Percentiles rank a stretch among this genome's conserved stretches.
These are phyloP conservation scores for Cremastinae sp. DNA, from an alignment of 2,888 invertebrate species.

Conservation along the genomic window DNA sequence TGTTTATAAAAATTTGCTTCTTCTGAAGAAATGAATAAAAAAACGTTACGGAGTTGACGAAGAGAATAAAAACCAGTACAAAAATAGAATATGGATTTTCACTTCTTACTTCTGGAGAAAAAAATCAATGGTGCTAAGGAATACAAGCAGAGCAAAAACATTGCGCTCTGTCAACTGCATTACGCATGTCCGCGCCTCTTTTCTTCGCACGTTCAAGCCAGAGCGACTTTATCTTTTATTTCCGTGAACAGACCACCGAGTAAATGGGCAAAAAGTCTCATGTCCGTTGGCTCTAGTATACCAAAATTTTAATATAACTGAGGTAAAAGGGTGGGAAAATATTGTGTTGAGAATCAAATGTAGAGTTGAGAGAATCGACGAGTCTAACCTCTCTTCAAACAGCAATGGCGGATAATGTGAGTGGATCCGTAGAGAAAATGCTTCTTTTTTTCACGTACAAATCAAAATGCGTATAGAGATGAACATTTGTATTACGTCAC, in stretches of 20 bases:
- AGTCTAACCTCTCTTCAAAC: slow-evolving; percentile 35
- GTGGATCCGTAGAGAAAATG: slow-evolving; percentile 45
- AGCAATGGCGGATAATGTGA: slow-evolving; percentile 64
- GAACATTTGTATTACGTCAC: slow-evolving; percentile 25
- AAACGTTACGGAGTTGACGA: background rate
- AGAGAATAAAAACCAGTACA: background rate
- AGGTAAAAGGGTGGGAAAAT: background rate
- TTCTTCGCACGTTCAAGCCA: slow-evolving; percentile 34
- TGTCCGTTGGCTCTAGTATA: background rate
- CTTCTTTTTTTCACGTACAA: too few species aligned
- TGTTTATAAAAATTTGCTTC: background rate
- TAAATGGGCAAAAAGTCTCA: slow-evolving; percentile 24
- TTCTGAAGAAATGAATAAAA: background rate
- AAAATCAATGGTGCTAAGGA: slow-evolving; percentile 45
- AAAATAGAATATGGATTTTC: background rate
- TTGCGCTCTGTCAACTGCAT: slow-evolving; percentile 29
- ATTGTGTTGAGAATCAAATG: slow-evolving; percentile 39
- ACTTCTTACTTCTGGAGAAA: background rate
- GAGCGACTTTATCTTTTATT: slow-evolving; percentile 22
- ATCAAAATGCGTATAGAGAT: slow-evolving; percentile 3
- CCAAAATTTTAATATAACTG: background rate
- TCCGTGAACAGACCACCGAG: slow-evolving; percentile 28
- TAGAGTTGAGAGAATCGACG: slow-evolving; percentile 30
- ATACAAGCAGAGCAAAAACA: slow-evolving; percentile 27
- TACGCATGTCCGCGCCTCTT: slow-evolving; percentile 61